A percentile compares a stretch with the other conserved stretches of the same genome.
Conservation (phyloP, 2,888 invertebrate genomes). For the Plagodis pulveraria region DNA sequence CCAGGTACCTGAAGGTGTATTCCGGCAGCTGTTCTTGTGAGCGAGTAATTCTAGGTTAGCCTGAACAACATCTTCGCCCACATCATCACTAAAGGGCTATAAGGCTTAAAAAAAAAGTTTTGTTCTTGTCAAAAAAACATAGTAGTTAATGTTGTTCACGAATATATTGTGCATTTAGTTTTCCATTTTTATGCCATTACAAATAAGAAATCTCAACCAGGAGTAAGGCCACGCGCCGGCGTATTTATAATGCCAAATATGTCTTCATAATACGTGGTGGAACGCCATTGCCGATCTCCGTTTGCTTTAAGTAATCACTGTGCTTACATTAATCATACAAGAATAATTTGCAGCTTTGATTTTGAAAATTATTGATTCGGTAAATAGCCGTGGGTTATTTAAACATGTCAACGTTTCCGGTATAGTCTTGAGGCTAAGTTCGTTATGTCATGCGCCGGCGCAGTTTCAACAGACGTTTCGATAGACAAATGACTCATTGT, state of each 20-base stretch:
- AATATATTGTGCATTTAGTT: no score
- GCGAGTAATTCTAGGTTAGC: no score
- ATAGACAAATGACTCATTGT: background rate
- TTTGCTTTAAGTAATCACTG: slow-evolving; percentile 28
- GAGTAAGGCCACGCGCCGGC: slow-evolving; percentile 18
- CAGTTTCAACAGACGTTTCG: slow-evolving; percentile 4
- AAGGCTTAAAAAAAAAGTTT: no score
- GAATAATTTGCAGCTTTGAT: slow-evolving; percentile 9
- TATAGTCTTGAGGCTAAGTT: slow-evolving; percentile 4
- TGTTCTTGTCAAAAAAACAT: no score
- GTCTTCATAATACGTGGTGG: slow-evolving; percentile 25
- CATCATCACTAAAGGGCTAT: no score
- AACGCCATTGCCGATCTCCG: slow-evolving; percentile 24
- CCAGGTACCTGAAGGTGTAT: no score
- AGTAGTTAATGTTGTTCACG: no score
- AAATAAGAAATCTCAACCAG: background rate
- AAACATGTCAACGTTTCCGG: slow-evolving; percentile 8
- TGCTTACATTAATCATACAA: slow-evolving; percentile 23
- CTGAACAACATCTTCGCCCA: no score
- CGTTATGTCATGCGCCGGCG: slow-evolving; percentile 5
- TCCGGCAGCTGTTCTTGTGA: no score
- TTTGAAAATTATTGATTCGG: slow-evolving; percentile 8
- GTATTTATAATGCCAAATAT: slow-evolving; percentile 18
- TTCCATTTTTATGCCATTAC: no score
- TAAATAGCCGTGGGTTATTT: slow-evolving; percentile 12